These are phyloP conservation scores for Andrena bucephala DNA, from an alignment of 2,888 invertebrate genomes.

Conservation along the genomic window DNA sequence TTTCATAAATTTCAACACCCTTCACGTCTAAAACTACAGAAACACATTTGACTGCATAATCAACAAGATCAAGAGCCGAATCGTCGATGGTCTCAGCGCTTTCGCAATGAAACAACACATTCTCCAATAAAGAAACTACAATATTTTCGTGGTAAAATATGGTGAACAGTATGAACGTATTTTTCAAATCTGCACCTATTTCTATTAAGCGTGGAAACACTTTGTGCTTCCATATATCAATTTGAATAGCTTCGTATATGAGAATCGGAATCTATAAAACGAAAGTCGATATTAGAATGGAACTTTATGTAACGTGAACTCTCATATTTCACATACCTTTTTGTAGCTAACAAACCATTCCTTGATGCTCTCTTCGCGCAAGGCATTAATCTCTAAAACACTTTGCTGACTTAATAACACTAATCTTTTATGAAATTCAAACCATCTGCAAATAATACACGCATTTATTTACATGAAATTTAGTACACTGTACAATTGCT, in stretches of 20 bases:
- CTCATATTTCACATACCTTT: slow-evolving; percentile 86
- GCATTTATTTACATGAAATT: slow-evolving; percentile 2
- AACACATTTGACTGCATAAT: slow-evolving; percentile 91
- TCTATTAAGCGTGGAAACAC: slow-evolving; percentile 92
- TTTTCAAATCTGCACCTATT: slow-evolving; percentile 88
- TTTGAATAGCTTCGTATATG: slow-evolving; percentile 93
- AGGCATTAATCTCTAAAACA: slow-evolving; percentile 91
- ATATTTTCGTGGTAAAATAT: slow-evolving; percentile 94
- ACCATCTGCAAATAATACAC: slow-evolving; percentile 87
- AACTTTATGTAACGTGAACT: slow-evolving; percentile 1
- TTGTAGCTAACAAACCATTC: slow-evolving; percentile 91
- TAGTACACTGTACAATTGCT: slow-evolving; percentile 9
- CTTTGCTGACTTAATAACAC: slow-evolving; percentile 96
- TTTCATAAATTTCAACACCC: slow-evolving; percentile 61
- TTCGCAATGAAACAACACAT: slow-evolving; percentile 92
- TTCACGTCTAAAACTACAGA: slow-evolving; percentile 86
- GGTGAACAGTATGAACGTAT: slow-evolving; percentile 92
- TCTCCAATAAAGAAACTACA: slow-evolving; percentile 92
- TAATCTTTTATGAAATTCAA: slow-evolving; percentile 92
- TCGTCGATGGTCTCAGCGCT: slow-evolving; percentile 92
- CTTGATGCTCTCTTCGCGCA: slow-evolving; percentile 94
- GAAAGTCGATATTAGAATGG: not conserved
- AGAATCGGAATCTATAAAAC: slow-evolving; percentile 88
- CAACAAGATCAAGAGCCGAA: slow-evolving; percentile 91
- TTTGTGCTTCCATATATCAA: slow-evolving; percentile 94